Conservation (phyloP, 2,888 invertebrate genomes). For the Caenorhabditis doughertyi region DNA sequence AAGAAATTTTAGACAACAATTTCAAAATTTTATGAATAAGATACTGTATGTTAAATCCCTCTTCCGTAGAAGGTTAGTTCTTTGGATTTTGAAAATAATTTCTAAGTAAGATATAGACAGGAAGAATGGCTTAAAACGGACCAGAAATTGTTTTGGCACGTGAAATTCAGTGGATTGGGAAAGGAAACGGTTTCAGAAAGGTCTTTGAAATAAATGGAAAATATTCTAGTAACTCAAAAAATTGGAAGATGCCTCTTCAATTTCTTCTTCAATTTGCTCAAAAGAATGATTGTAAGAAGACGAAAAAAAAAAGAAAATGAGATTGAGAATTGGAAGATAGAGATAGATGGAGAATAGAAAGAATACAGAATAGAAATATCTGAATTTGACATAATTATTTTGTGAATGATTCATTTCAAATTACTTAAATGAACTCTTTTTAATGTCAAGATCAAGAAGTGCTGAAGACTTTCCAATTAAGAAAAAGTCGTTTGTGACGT, state of each 20-base stretch:
- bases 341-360: background rate
- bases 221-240: slow-evolving; percentile 48
- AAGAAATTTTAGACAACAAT: background rate
- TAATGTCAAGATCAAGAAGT: no score
- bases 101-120: no score
- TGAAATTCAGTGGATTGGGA: no score
- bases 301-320: slow-evolving; percentile 11
- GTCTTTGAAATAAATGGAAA: slow-evolving; percentile 10
- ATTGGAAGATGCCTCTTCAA: slow-evolving; percentile 37
- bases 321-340: slow-evolving; percentile 19
- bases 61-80: no score
- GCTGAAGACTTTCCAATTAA: no score
- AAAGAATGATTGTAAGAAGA: no score
- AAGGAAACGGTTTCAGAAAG: background rate
- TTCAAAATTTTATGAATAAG: background rate
- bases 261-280: slow-evolving; percentile 2
- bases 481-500: no score
- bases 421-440: background rate
- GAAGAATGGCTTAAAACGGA: no score
- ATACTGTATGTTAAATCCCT: no score
- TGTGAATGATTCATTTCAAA: background rate
- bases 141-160: no score
- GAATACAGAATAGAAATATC: slow-evolving; percentile 5
- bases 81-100: no score
- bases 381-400: slow-evolving; percentile 11